phyloP scores from a whole-genome alignment of 2,888 invertebrate species.

The Napeogenes inachia region DNA sequence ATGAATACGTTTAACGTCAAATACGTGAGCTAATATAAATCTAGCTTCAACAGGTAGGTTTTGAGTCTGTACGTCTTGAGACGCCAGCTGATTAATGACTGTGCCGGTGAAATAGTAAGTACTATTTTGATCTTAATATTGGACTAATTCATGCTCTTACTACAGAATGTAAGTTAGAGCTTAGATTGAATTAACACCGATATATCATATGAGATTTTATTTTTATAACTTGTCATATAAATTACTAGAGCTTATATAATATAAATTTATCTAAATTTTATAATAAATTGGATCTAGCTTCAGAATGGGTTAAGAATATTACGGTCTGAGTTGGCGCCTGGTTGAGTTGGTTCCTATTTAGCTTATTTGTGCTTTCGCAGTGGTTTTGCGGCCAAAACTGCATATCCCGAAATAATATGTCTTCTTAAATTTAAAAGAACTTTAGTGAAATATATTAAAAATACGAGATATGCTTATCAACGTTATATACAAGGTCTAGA shows the following conservation, averaged over 20 bases:
- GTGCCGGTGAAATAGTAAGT: not conserved
- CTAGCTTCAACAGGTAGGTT: slow-evolving; percentile 2
- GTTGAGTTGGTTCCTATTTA: not conserved
- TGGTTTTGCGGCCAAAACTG: slow-evolving; percentile 6
- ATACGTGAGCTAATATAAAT: not conserved
- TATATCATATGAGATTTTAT: too few relatives aligned
- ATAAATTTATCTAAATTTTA: not conserved
- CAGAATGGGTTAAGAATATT: not conserved
- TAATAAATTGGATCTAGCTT: not conserved
- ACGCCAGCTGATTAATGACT: not conserved
- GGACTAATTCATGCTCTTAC: too few relatives aligned
- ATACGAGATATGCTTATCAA: too few relatives aligned
- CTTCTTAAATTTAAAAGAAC: too few relatives aligned
- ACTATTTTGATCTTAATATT: too few relatives aligned
- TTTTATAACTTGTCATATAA: too few relatives aligned
- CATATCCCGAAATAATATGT: not conserved
- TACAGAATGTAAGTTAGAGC: too few relatives aligned
- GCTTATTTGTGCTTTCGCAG: slow-evolving; percentile 5
- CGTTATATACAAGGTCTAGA: too few relatives aligned
- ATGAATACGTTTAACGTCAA: slow-evolving; percentile 4
- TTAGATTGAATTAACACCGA: too few relatives aligned
- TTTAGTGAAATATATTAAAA: too few relatives aligned
- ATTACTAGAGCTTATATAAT: not conserved
- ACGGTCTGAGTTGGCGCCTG: not conserved
- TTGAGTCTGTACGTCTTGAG: not conserved